phyloP scores from a whole-genome alignment of 1,140 invertebrate genomes.

The Brachionus manjavacas region DNA sequence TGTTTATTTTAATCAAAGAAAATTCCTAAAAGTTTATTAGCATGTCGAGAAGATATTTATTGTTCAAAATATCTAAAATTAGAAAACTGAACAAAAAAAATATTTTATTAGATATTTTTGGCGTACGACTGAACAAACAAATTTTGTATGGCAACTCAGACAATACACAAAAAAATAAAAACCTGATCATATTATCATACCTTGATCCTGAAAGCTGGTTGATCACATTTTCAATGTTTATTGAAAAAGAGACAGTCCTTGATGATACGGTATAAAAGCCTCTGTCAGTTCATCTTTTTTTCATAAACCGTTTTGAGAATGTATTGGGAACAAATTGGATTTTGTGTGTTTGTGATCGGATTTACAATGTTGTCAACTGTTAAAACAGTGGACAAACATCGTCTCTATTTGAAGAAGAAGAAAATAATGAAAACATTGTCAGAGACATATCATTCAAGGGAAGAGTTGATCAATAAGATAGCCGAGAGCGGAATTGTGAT shows the following conservation, averaged over 20 bases:
- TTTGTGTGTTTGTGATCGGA: not conserved
- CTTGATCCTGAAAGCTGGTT: not conserved
- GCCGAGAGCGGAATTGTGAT: slow-evolving; percentile 2
- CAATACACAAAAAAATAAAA: not conserved
- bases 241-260: not conserved
- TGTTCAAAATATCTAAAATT: not conserved
- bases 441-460: not conserved
- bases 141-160: not conserved
- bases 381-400: not conserved
- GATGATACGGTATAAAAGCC: not conserved
- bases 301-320: not conserved
- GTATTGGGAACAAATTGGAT: slow-evolving; percentile 32
- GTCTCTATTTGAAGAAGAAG: not conserved
- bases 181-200: not conserved
- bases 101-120: not conserved
- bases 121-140: not conserved
- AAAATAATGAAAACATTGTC: not conserved
- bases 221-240: not conserved
- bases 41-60: not conserved
- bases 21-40: not conserved
- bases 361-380: not conserved
- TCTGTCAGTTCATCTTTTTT: not conserved
- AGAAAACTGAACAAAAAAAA: not conserved
- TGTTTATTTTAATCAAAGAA: not conserved
- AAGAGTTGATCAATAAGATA: not conserved